Percentiles rank a stretch among this genome's conserved stretches.
These are phyloP conservation scores for Bombus cullumanus DNA, from an alignment of 1,140 invertebrate genomes.

Conservation along the genomic window DNA sequence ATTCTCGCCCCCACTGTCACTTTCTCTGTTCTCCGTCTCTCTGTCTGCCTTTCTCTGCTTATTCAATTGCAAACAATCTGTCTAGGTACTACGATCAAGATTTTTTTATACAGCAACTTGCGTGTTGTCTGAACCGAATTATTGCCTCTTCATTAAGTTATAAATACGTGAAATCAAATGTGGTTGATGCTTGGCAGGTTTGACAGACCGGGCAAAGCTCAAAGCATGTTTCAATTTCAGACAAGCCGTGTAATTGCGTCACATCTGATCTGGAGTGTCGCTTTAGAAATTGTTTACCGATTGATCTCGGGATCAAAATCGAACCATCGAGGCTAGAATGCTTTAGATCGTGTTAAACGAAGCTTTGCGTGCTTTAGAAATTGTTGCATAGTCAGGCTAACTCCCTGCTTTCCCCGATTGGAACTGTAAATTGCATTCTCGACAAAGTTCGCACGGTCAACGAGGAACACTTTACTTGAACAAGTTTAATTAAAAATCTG, in stretches of 20 bases:
- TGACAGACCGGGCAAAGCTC: background rate
- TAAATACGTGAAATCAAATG: background rate
- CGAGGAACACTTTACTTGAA: background rate
- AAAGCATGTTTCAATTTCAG: background rate
- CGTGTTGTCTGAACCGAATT: background rate
- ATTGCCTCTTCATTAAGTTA: background rate
- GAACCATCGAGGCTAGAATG: background rate
- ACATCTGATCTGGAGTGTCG: background rate
- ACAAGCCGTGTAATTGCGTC: background rate
- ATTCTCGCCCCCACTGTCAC: background rate
- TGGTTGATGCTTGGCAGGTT: background rate
- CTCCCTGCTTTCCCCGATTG: background rate
- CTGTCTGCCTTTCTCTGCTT: background rate
- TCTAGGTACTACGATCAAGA: background rate
- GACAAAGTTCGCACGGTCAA: background rate
- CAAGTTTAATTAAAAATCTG: slow-evolving; percentile 16
- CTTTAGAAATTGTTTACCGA: background rate
- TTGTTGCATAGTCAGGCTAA: background rate
- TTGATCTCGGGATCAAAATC: background rate
- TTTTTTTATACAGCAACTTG: background rate
- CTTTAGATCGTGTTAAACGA: background rate
- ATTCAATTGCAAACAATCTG: background rate
- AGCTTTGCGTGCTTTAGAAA: background rate
- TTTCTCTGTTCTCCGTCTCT: background rate
- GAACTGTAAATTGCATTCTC: background rate